Evolutionary conservation across 2,888 invertebrate genomes (phyloP).

Genomic region (Acanthoscelides obtectus): DNA sequence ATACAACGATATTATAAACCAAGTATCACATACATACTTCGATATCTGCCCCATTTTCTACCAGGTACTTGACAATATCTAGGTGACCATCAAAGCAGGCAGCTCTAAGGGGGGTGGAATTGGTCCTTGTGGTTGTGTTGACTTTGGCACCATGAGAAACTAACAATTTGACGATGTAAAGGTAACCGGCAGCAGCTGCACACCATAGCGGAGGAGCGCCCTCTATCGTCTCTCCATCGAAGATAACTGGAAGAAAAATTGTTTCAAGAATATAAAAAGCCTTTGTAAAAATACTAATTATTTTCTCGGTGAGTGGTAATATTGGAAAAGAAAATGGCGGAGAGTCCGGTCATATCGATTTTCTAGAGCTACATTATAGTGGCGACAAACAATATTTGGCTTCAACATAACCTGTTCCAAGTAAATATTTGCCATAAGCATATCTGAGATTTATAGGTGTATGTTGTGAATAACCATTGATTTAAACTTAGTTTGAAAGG

Average conservation of each 20-base stretch:
- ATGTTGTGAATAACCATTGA: too few relatives aligned
- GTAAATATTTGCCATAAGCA: too few relatives aligned
- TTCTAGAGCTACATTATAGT: too few relatives aligned
- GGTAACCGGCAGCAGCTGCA: conserved; percentile 93
- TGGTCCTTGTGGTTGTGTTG: conserved; percentile 90
- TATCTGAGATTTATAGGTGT: too few relatives aligned
- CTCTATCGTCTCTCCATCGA: conserved; percentile 96
- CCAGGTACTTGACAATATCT: conserved; percentile 90
- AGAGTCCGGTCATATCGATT: too few relatives aligned
- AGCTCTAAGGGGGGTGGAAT: conserved; percentile 90
- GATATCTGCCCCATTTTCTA: conserved; percentile 89
- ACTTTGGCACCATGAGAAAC: conserved; percentile 84
- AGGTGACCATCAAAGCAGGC: conserved; percentile 97
- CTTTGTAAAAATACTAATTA: too few relatives aligned
- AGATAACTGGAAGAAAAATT: conserved; percentile 65
- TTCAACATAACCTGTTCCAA: too few relatives aligned
- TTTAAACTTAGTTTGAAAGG: too few relatives aligned
- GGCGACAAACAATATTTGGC: too few relatives aligned
- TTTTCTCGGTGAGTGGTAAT: too few relatives aligned
- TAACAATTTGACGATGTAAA: conserved; percentile 78
- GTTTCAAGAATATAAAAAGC: background rate
- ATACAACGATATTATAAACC: too few relatives aligned
- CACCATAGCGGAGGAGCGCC: conserved; percentile 97
- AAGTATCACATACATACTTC: conserved; percentile 50
- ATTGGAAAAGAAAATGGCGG: too few relatives aligned